Percentiles rank a stretch among this genome's conserved stretches.
Conservation (phyloP, 2,113 vertebrate genomes). For the Fukomys damarensis region DNA sequence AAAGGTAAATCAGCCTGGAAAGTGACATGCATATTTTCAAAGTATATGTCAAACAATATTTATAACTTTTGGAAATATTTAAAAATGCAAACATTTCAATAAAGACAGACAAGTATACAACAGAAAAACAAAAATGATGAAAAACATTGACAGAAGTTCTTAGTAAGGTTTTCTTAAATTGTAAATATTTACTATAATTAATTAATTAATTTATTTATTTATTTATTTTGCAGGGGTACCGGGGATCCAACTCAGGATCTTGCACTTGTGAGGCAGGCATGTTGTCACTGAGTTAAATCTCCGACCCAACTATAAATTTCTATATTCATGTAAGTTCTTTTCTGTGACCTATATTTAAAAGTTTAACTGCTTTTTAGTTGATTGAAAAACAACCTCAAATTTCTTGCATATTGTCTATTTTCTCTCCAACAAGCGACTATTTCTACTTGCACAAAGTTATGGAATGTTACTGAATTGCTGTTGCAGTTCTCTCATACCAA, state of each 20-base stretch:
- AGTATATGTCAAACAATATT: background rate
- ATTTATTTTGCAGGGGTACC: too few species aligned
- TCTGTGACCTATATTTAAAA: background rate
- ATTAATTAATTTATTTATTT: too few species aligned
- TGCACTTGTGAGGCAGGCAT: too few species aligned
- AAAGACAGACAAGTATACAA: background rate
- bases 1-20: background rate
- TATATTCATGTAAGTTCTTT: background rate
- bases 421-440: background rate
- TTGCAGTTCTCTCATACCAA: background rate
- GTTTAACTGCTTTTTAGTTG: background rate
- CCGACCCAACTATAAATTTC: too few species aligned
- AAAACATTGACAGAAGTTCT: background rate
- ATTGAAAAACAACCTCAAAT: background rate
- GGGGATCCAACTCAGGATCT: too few species aligned
- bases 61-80: background rate
- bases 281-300: too few species aligned
- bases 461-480: background rate
- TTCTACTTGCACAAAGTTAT: background rate
- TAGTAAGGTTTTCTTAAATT: background rate
- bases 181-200: background rate
- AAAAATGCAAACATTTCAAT: background rate
- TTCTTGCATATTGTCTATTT: background rate
- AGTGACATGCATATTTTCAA: background rate
- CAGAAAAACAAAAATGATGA: background rate